phyloP scores from a whole-genome alignment of 1,140 invertebrate genomes.

The Brachionus sp. region DNA sequence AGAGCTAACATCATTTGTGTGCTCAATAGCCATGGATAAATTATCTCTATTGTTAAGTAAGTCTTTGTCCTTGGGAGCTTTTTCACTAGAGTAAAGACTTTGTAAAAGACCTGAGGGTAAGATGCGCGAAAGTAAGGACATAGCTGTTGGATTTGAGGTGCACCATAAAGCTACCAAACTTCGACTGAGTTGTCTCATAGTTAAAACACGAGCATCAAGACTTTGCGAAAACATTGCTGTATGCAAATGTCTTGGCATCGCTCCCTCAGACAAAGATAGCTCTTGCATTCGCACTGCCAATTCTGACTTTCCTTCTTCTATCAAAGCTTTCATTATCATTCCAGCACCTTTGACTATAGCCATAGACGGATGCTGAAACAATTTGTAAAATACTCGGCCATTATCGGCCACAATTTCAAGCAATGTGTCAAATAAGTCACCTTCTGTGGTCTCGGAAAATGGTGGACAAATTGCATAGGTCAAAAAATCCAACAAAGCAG shows the following conservation, averaged over 20 bases:
- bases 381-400: conserved; percentile 81
- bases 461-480: conserved; percentile 98
- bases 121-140: conserved; percentile 79
- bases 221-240: conserved; percentile 81
- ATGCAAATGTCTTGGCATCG: conserved; percentile 84
- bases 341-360: conserved; percentile 97
- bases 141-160: conserved; percentile 84
- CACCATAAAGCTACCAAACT: conserved; percentile 97
- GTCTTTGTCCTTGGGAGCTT: conserved; percentile 68
- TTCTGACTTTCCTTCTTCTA: conserved; percentile 88
- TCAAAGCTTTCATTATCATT: conserved; percentile 89
- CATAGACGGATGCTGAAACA: conserved; percentile 92
- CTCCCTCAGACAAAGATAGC: conserved; percentile 91
- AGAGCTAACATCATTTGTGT: background rate
- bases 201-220: conserved; percentile 69
- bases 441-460: conserved; percentile 97
- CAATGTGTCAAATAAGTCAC: conserved; percentile 90
- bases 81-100: conserved; percentile 81
- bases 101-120: conserved; percentile 80
- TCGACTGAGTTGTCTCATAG: conserved; percentile 80
- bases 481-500: conserved; percentile 93
- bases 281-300: conserved; percentile 91
- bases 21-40: conserved; percentile 73
- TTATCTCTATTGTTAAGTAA: conserved; percentile 73
- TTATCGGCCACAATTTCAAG: conserved; percentile 86